Evolutionary conservation across 2,797 vertebrate species (phyloP).

Genomic region (Ibycter americanus): DNA sequence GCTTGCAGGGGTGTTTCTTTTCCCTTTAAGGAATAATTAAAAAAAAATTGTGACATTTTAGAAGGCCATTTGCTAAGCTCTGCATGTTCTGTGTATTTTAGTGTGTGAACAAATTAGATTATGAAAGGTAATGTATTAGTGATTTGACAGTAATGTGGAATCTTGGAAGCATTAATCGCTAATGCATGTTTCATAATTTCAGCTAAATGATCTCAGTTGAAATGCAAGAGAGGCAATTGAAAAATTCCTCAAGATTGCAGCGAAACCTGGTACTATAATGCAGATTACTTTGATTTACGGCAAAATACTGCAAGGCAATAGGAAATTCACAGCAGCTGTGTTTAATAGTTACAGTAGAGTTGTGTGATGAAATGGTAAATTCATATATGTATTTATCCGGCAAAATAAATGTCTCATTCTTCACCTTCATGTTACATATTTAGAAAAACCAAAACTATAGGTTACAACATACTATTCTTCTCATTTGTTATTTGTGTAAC

Average conservation of each 20-base stretch:
- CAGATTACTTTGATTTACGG: slow-evolving; percentile 61
- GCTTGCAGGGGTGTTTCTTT: neutral
- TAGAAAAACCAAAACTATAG: neutral
- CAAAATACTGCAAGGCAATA: slow-evolving; percentile 18
- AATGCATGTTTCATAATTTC: slow-evolving; percentile 60
- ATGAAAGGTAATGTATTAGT: slow-evolving; percentile 71
- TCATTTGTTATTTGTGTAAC: neutral
- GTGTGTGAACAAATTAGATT: slow-evolving; percentile 67
- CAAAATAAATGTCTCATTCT: neutral
- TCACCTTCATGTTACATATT: neutral
- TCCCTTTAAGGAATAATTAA: slow-evolving; percentile 31
- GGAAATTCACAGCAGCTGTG: slow-evolving; percentile 20
- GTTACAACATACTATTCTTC: neutral
- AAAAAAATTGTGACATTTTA: slow-evolving; percentile 14
- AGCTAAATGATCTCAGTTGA: slow-evolving; percentile 49
- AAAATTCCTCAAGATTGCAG: slow-evolving; percentile 42
- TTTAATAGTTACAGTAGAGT: neutral
- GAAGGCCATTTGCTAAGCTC: slow-evolving; percentile 38
- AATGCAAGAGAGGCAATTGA: slow-evolving; percentile 56
- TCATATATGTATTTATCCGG: neutral
- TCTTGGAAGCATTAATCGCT: slow-evolving; percentile 65
- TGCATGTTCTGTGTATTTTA: slow-evolving; percentile 65
- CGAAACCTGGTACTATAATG: slow-evolving; percentile 33
- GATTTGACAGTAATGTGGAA: slow-evolving; percentile 65
- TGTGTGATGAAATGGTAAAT: neutral